A percentile compares a stretch with the other conserved stretches of the same genome.
These are phyloP conservation scores for Cremastinae sp. DNA, from an alignment of 2,888 invertebrate genomes.

Conservation along the genomic window DNA sequence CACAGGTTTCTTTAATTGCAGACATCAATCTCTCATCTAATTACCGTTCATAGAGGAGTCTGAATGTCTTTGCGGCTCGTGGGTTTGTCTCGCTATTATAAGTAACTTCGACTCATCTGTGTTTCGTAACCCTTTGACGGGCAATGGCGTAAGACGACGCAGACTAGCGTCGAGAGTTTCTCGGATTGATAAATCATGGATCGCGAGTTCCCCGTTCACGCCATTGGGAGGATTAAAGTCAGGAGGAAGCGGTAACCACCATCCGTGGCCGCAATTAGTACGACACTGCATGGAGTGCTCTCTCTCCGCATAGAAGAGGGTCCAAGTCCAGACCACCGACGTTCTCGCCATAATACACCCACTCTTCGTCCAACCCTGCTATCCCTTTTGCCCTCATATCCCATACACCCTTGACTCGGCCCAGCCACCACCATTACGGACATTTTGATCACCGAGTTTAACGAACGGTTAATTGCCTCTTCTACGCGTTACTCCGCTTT, in stretches of 20 bases:
- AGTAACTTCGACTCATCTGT: constrained; percentile 42
- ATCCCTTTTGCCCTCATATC: constrained; percentile 24
- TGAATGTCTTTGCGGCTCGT: constrained; percentile 65
- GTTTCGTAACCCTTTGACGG: constrained; percentile 70
- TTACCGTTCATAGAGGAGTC: constrained; percentile 62
- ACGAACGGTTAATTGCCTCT: constrained; percentile 73
- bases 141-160: constrained; percentile 67
- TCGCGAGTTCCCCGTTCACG: constrained; percentile 64
- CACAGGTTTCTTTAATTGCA: constrained; percentile 75
- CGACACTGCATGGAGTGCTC: constrained; percentile 77
- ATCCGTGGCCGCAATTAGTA: constrained; percentile 79
- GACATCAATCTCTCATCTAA: constrained; percentile 76
- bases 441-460: constrained; percentile 72
- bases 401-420: constrained; percentile 50
- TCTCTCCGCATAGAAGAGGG: constrained; percentile 64
- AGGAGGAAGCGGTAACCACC: constrained; percentile 76
- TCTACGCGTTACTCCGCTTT: constrained; percentile 7
- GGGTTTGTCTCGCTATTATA: constrained; percentile 32
- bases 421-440: constrained; percentile 66
- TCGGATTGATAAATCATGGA: not conserved
- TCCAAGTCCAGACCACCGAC: constrained; percentile 55
- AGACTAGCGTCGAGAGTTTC: not conserved
- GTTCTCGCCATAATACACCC: constrained; percentile 39
- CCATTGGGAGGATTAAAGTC: constrained; percentile 76
- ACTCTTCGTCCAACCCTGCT: constrained; percentile 7